Conservation (phyloP, 2,113 vertebrate species). For the Castor canadensis region DNA sequence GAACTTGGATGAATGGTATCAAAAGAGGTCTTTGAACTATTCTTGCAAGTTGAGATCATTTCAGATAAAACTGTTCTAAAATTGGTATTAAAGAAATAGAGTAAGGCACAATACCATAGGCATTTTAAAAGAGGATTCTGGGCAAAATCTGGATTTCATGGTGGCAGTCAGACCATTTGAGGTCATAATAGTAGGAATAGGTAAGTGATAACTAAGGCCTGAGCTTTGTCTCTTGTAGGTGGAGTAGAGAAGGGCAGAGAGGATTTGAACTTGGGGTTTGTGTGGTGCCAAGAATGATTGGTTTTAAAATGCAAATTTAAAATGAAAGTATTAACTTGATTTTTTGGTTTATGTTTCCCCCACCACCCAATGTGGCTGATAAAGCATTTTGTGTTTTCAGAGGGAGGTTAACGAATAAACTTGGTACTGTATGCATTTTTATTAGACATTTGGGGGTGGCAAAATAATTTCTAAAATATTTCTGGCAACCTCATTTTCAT, state of each 20-base stretch:
- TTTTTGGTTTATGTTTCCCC: background rate
- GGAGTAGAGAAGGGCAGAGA: slow-evolving; percentile 3
- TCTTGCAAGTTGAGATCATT: too few relatives aligned
- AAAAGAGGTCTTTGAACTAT: too few relatives aligned
- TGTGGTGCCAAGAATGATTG: background rate
- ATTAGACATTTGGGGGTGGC: slow-evolving; percentile 59
- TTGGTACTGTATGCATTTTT: slow-evolving; percentile 56
- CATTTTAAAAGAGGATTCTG: background rate
- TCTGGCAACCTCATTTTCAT: slow-evolving; percentile 71
- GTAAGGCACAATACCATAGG: background rate
- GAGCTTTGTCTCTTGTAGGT: background rate
- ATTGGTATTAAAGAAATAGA: too few relatives aligned
- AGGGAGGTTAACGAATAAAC: background rate
- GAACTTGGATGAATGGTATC: too few relatives aligned
- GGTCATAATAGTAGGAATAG: background rate
- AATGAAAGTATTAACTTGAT: slow-evolving; percentile 9
- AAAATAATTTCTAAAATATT: slow-evolving; percentile 51
- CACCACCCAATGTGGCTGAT: background rate
- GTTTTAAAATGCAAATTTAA: slow-evolving; percentile 4
- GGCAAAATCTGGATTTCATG: background rate
- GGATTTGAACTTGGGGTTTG: background rate
- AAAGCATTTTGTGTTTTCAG: slow-evolving; percentile 30
- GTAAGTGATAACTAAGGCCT: background rate
- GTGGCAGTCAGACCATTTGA: background rate
- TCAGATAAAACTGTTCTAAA: too few relatives aligned